Base-by-base conservation (phyloP, 2,888 invertebrate genomes). In the Charanyca ferruginea region DNA sequence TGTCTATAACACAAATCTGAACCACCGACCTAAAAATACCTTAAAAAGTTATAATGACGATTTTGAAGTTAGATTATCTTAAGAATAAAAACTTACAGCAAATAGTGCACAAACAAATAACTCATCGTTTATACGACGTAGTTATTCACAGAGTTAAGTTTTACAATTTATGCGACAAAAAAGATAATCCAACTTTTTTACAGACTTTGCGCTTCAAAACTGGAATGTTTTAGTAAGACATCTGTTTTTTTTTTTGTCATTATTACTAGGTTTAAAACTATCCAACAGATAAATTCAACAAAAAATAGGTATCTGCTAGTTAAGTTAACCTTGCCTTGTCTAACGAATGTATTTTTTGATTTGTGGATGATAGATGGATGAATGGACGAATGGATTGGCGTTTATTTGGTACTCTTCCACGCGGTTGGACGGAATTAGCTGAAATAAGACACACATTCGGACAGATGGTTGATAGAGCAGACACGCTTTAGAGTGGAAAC, bases 31-130 rank as follows among this genome's bases (percentile, higher is more conserved):
- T 8, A 3, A 35, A 8, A 35, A 35, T 8, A 16, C 5, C 38
- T 38, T 13, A 42, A 42, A n/a, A 42, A 42, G 8, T n/a, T n/a
- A n/a, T 42, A 42, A 42, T 18, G 23, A n/a, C 41, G 1, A 22
- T 52, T 28, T 28, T 38, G 47, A 42, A 53, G 53, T 41, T 0
- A 41, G 28, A 22, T 23, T 7, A 44, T 64, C 2, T 8, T 23
- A 53, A 41, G 13, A 42, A 54, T 35, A 47, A 48, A 44, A 53
- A 28, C 28, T n/a, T 38, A 44, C 44, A 48, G 77, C 28, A 42
- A n/a, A 77, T 48, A 77, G 54, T 77, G 72, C 77, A 71, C 77
- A 77, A 77, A 73, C 72, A 71, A 57, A 68, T 75, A 70, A 75
- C 69, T 70, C 70, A 75, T 68, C 72, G 55, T 52, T 68, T 79